phyloP scores from a whole-genome alignment of 1,140 invertebrate genomes.

The Prorops nasuta region DNA sequence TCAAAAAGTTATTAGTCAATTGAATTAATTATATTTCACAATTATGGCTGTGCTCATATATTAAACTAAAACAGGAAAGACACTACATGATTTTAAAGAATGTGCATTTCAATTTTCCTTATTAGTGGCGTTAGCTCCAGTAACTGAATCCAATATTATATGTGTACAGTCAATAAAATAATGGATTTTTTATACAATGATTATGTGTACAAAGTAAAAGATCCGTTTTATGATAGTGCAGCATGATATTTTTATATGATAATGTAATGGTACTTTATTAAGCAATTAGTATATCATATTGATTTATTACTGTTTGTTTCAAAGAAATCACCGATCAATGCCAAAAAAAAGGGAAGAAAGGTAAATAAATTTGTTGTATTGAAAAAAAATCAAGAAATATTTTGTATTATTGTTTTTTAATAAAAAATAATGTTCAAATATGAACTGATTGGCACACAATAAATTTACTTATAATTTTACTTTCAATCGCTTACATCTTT shows the following conservation, averaged over 20 bases:
- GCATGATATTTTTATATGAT: slow-evolving; percentile 51
- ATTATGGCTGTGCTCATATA: too few species aligned
- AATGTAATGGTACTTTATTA: slow-evolving; percentile 33
- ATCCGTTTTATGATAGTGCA: slow-evolving; percentile 46
- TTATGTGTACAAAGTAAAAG: slow-evolving; percentile 24
- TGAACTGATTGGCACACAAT: too few species aligned
- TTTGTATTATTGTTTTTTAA: slow-evolving; percentile 50
- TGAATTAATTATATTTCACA: too few species aligned
- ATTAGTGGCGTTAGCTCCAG: too few species aligned
- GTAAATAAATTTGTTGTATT: slow-evolving; percentile 34
- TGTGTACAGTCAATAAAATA: too few species aligned
- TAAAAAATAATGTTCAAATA: slow-evolving; percentile 29
- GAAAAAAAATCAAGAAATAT: slow-evolving; percentile 36
- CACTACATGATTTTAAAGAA: too few species aligned
- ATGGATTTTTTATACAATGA: slow-evolving; percentile 20
- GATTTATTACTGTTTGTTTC: slow-evolving; percentile 35
- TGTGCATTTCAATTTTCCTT: too few species aligned
- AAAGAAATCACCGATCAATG: slow-evolving; percentile 26
- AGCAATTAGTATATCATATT: slow-evolving; percentile 32
- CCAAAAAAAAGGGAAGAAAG: too few species aligned
- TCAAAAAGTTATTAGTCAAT: too few species aligned
- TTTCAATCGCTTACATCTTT: slow-evolving; percentile 1
- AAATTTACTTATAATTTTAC: too few species aligned
- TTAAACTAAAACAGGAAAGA: too few species aligned
- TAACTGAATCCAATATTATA: too few species aligned